These are phyloP conservation scores for Microtus montanus DNA, from an alignment of 2,113 vertebrate species.

Conservation along the genomic window DNA sequence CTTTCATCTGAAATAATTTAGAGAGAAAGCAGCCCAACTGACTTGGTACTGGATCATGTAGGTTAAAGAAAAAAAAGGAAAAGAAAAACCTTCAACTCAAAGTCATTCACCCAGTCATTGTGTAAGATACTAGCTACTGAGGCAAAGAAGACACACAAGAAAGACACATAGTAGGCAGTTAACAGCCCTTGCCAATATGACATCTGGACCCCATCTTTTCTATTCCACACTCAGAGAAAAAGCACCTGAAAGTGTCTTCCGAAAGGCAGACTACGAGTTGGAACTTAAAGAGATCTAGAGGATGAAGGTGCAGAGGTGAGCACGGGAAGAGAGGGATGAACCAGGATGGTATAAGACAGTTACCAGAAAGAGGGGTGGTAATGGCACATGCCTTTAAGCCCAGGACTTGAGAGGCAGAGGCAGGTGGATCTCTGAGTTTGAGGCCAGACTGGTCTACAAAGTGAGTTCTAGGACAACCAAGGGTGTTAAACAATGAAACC, in stretches of 20 bases:
- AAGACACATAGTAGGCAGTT: neutral
- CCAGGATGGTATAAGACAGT: neutral
- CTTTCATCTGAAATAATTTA: neutral
- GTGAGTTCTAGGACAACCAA: neutral
- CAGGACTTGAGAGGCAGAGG: neutral
- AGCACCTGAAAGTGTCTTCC: neutral
- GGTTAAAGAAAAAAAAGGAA: conserved; percentile 12
- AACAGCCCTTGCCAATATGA: neutral
- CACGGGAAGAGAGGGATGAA: neutral
- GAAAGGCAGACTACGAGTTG: neutral
- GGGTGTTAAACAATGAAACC: neutral
- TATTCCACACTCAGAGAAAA: neutral
- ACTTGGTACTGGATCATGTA: neutral
- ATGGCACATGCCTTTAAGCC: neutral
- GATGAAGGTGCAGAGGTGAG: neutral
- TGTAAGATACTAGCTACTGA: neutral
- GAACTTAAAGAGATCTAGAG: neutral
- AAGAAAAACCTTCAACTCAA: neutral
- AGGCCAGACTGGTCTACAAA: neutral
- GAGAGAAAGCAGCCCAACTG: neutral
- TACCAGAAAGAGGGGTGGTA: neutral
- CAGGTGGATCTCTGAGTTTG: neutral
- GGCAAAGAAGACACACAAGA: neutral
- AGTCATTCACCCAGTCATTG: neutral
- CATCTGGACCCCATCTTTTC: neutral